Evolutionary conservation across 2,113 vertebrate species (phyloP), one percentile per base, ranked within the genome.

Genomic region (Rafetus swinhoei): DNA sequence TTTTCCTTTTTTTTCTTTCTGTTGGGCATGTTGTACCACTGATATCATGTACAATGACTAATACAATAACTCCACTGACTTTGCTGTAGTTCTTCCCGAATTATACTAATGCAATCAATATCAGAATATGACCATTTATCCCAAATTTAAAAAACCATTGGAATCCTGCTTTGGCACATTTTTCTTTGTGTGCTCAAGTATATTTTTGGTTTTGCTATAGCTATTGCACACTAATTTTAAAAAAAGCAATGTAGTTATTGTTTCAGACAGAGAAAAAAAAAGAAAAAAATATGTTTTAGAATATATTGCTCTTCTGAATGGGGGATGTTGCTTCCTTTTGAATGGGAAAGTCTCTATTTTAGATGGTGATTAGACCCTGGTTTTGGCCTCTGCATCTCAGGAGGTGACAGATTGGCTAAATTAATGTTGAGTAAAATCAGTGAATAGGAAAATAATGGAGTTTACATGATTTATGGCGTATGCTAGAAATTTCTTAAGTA

Each of bases 361-460:
- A 53, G 79, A 79, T 7, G 54, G 57, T 39, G 79, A 24, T 8
- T 39, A 65, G 92, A 82, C 93, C 77, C 53, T 62, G 69, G 62
- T 84, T 32, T 25, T 12, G 65, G 86, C 86, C 22, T 62, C 81
- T 74, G 84, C 80, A 95, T 94, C 88, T 81, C 29, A 12, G 18
- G 86, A 87, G 80, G 80, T 27, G 19, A 76, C 85, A 60, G 83
- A 24, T 4, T 84, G 88, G 84, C 89, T 89, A 88, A 92, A 89
- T 45, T 86, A 92, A 83, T 9, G 69, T 59, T 69, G 59, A 91
- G 87, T 56, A 94, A 96, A 96, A 95, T 92, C 94, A 96, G 96
- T 77, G 94, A 96, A 69, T 62, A 90, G 93, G 95, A 95, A 97
- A 96, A 97, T 79, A 91, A 94, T 82, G 88, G 93, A 92, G 90